Percentiles rank a stretch among this genome's conserved stretches.
phyloP scores from a whole-genome alignment of 2,113 vertebrate genomes.

The Dromiciops gliroides region DNA sequence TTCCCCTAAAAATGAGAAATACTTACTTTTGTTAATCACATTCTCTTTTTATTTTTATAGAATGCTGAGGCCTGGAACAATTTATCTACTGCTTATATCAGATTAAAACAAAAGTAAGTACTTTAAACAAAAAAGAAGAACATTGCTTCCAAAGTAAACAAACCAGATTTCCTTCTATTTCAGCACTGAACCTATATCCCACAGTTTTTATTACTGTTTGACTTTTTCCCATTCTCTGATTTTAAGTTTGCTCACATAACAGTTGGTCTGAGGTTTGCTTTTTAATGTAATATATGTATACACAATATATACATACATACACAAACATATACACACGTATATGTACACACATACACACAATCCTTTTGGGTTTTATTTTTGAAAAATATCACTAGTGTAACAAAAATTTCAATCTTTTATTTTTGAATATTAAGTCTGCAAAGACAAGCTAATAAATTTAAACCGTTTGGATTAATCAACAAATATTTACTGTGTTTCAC shows the following conservation, averaged over 20 bases:
- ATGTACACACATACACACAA: no score
- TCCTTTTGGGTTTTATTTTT: background rate
- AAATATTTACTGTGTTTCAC: background rate
- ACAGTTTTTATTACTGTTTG: background rate
- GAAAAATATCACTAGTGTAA: background rate
- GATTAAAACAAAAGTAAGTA: slow-evolving; percentile 96
- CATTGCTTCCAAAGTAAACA: slow-evolving; percentile 68
- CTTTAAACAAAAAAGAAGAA: slow-evolving; percentile 55
- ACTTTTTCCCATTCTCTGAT: background rate
- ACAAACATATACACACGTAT: no score
- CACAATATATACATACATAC: no score
- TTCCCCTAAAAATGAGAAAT: background rate
- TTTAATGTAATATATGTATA: background rate
- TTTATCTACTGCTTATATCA: slow-evolving; percentile 96
- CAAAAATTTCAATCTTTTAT: background rate
- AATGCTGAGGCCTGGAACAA: slow-evolving; percentile 99
- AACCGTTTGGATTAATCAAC: background rate
- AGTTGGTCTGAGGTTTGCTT: background rate
- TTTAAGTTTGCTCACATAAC: background rate
- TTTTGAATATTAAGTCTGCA: background rate
- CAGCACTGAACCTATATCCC: background rate
- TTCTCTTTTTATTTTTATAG: slow-evolving; percentile 83
- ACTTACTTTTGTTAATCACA: slow-evolving; percentile 21
- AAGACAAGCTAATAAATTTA: background rate
- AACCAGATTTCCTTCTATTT: slow-evolving; percentile 45